A percentile compares a stretch with the other conserved stretches of the same genome.
Evolutionary conservation across 2,113 vertebrate species (phyloP).

Genomic region (Aphyosemion australe): DNA sequence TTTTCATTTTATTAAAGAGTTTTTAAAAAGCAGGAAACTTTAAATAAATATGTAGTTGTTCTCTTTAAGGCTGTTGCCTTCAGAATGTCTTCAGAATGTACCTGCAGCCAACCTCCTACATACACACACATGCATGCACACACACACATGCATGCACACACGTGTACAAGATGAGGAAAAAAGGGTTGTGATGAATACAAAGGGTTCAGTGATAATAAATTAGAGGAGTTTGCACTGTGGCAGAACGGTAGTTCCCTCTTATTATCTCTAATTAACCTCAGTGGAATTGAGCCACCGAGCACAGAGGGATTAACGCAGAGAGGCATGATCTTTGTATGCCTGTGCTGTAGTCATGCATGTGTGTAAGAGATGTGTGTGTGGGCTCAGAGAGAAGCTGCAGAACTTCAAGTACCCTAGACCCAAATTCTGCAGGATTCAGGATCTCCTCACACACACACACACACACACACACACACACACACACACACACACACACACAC

Average conservation of each 20-base stretch:
- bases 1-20: constrained; percentile 1
- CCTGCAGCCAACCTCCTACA: neutral
- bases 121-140: constrained; percentile 8
- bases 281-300: constrained; percentile 61
- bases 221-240: constrained; percentile 58
- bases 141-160: neutral
- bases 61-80: neutral
- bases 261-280: constrained; percentile 81
- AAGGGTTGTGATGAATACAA: constrained; percentile 46
- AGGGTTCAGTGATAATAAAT: constrained; percentile 67
- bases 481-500: neutral
- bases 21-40: neutral
- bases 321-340: constrained; percentile 30
- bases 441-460: neutral
- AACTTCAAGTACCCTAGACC: constrained; percentile 3
- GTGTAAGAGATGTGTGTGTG: constrained; percentile 3
- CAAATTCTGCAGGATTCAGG: constrained; percentile 5
- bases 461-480: too few species aligned
- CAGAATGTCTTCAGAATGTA: constrained; percentile 4
- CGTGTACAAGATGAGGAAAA: constrained; percentile 6
- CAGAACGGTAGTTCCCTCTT: constrained; percentile 72
- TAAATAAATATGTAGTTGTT: too few species aligned
- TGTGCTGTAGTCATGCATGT: constrained; percentile 12
- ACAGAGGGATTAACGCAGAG: constrained; percentile 57
- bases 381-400: neutral